Base-by-base conservation (phyloP, 1,140 invertebrate genomes). In the Eupeodes corollae region DNA sequence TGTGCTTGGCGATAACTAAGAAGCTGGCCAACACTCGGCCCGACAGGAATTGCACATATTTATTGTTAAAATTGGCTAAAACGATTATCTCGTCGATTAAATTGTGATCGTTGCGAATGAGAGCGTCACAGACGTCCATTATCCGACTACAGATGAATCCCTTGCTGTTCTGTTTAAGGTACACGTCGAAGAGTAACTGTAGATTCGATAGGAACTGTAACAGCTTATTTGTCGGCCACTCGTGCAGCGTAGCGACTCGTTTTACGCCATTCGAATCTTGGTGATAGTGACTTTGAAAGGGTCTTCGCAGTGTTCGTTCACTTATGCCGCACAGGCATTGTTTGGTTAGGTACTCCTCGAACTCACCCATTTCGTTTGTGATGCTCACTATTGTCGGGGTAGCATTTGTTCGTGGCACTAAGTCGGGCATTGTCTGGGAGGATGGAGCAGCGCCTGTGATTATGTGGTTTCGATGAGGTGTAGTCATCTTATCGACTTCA, bases 61-160 rank as follows among this genome's bases (percentile, higher is more conserved):
- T 79, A 70, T 88, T 84, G 39, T 78, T 75, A 55, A 83, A 83
- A 52, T 82, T 79, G 1, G 84, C 79, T 44, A 90, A 71, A 40
- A 85, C 81, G 39, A 91, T 79, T 44, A 91, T 80, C 69, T 89
- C 84, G 55, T 86, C 84, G 39, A 90, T 82, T 53, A 90, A 79
- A 42, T 82, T 83, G 58, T 86, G 79, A 65, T 86, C 83, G 65
- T 89, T 87, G 39, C 80, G 73, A 50, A 86, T 79, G 26, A 91
- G 71, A n/a, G 79, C 78, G 56, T 87, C 80, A 68, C 86, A 87
- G 13, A 87, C 78, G 55, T 84, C 79, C 63, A 80, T 79, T 32
- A 91, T 77, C 51, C 80, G 78, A 26, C 79, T 78, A 68, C 88
- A 91, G 66, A 90, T 84, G 18, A 82, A 75, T 1, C 86, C 86